Conservation (phyloP, 2,113 vertebrate species). For the Fulmarus glacialis region DNA sequence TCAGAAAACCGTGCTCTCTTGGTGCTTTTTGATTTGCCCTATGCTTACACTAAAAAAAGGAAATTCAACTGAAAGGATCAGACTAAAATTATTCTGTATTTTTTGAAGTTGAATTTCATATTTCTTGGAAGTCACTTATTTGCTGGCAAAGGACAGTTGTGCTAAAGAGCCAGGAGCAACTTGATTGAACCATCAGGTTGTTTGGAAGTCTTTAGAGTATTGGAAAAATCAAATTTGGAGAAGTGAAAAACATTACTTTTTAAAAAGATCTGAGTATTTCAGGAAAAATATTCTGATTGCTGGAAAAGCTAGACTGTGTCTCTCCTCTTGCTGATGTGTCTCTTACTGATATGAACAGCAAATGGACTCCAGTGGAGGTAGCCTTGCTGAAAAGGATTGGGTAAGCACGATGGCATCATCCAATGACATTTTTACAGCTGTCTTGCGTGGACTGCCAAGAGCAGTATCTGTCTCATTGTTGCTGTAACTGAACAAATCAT, state of each 20-base stretch:
- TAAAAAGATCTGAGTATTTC: neutral
- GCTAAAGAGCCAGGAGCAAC: neutral
- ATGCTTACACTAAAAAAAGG: neutral
- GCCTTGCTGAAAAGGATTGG: neutral
- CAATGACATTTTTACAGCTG: neutral
- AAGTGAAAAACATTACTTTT: neutral
- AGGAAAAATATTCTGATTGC: neutral
- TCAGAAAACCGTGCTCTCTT: neutral
- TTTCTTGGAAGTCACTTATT: neutral
- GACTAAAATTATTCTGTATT: neutral
- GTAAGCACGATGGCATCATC: accelerated
- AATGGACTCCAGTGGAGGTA: neutral
- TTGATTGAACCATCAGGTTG: neutral
- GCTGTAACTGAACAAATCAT: neutral
- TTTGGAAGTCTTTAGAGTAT: neutral
- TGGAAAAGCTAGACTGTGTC: neutral
- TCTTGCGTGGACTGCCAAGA: neutral
- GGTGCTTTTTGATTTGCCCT: neutral
- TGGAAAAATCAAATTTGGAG: neutral
- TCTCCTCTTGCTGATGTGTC: neutral
- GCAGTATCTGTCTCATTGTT: neutral
- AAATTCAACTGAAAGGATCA: neutral
- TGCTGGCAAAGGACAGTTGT: neutral
- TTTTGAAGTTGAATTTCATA: neutral
- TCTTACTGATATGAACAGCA: neutral